Evolutionary conservation across 2,888 invertebrate genomes (phyloP).

Genomic region (Homarus gammarus): DNA sequence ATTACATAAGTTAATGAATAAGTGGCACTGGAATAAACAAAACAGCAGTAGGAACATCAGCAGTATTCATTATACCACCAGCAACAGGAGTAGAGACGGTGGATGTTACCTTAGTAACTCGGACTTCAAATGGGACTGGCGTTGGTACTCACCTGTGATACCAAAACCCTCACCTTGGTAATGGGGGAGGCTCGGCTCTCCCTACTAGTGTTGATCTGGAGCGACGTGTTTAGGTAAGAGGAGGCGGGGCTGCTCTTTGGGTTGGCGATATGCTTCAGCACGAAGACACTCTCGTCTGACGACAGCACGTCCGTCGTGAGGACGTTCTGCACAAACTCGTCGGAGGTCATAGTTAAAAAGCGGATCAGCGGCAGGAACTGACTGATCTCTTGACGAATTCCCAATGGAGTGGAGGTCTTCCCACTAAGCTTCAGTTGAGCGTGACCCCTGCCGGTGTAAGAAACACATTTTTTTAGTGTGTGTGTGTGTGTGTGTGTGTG

Average conservation of each 20-base stretch:
- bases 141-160: no score
- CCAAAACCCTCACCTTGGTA: conserved; percentile 41
- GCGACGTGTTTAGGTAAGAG: background rate
- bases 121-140: no score
- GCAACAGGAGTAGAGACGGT: no score
- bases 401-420: conserved; percentile 12
- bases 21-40: no score
- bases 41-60: no score
- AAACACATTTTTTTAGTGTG: background rate
- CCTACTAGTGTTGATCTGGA: conserved; percentile 44
- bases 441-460: conserved; percentile 38
- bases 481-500: no score
- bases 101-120: no score
- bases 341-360: conserved; percentile 71
- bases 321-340: conserved; percentile 72
- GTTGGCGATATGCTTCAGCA: conserved; percentile 66
- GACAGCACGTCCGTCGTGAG: conserved; percentile 59
- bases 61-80: no score
- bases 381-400: conserved; percentile 43
- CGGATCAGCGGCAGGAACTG: conserved; percentile 61
- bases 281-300: conserved; percentile 63
- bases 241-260: background rate
- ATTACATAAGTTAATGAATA: no score
- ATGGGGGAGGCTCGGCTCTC: conserved; percentile 24
- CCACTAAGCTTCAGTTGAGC: conserved; percentile 55